phyloP scores from a whole-genome alignment of 1,140 invertebrate genomes.

The Acyrthosiphon pisum region DNA sequence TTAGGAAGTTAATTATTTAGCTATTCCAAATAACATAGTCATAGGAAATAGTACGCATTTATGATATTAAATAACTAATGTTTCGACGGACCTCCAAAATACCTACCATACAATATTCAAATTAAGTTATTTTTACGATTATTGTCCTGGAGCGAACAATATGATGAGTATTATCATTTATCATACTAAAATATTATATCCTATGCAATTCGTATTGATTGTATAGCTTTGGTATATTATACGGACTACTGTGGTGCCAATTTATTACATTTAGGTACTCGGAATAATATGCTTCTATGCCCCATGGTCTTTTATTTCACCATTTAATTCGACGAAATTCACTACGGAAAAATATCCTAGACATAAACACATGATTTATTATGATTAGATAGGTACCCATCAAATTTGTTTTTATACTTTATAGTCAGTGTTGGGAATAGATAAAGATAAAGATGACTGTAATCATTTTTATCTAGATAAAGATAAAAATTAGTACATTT shows the following conservation, averaged over 20 bases:
- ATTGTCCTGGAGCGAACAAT: not conserved
- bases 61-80: not conserved
- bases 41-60: not conserved
- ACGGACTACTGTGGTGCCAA: not conserved
- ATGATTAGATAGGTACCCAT: not conserved
- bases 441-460: too few relatives aligned
- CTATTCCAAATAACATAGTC: not conserved
- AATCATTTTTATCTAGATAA: too few relatives aligned
- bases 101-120: not conserved
- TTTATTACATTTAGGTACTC: not conserved
- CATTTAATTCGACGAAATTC: not conserved
- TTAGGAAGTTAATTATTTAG: not conserved
- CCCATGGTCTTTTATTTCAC: not conserved
- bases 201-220: not conserved
- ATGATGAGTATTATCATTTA: not conserved
- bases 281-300: not conserved
- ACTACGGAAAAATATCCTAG: not conserved
- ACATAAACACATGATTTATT: not conserved
- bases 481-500: too few relatives aligned
- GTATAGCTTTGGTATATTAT: not conserved
- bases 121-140: not conserved
- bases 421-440: too few relatives aligned
- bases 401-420: not conserved
- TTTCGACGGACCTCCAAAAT: not conserved
- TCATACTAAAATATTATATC: not conserved